Conservation (phyloP, 1,140 invertebrate genomes). For the Drosophila arizonae region DNA sequence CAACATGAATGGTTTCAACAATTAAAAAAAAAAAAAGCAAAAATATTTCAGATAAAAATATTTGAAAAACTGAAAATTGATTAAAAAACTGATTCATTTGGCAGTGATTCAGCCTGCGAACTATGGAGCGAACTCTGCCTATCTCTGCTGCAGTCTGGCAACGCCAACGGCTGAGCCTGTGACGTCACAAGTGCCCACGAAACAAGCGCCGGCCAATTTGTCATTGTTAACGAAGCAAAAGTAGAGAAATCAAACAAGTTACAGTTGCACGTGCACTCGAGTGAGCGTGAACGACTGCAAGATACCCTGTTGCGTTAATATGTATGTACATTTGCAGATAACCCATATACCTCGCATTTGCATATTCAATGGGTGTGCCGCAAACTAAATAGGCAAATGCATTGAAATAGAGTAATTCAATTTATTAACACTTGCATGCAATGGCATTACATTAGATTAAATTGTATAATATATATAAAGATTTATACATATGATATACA, state of each 20-base stretch:
- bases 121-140: too few species aligned
- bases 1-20: too few species aligned
- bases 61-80: too few species aligned
- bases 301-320: background rate
- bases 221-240: background rate
- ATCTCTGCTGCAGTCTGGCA: background rate
- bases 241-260: background rate
- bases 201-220: background rate
- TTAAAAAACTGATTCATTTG: too few species aligned
- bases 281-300: background rate
- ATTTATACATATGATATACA: background rate
- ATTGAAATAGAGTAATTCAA: slow-evolving; percentile 1
- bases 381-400: background rate
- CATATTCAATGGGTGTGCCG: too few species aligned
- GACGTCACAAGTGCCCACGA: background rate
- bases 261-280: background rate
- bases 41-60: too few species aligned
- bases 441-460: background rate
- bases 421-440: slow-evolving; percentile 1
- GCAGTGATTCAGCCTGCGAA: too few species aligned
- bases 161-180: background rate
- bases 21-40: too few species aligned
- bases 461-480: background rate
- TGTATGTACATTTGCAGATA: too few species aligned
- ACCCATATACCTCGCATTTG: too few species aligned